These are phyloP conservation scores for Montipora capitata DNA, from an alignment of 92 coral and sea anemone genomes.

Conservation along the genomic window DNA sequence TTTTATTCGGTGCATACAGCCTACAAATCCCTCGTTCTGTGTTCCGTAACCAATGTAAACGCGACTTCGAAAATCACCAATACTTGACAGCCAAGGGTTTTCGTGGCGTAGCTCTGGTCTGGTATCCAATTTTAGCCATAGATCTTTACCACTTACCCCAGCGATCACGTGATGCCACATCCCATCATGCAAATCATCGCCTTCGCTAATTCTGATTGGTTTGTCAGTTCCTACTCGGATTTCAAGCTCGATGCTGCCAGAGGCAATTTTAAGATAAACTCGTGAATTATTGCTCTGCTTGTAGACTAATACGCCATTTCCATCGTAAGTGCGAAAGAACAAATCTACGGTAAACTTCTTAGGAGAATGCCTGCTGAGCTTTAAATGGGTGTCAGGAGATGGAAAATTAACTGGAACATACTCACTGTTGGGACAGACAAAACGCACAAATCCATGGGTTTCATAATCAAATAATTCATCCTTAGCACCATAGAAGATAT, in stretches of 20 bases:
- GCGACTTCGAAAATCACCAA: conserved; percentile 78
- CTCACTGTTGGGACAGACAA: conserved; percentile 62
- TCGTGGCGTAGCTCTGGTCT: conserved; percentile 87
- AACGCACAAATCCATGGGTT: conserved; percentile 57
- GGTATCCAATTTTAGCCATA: conserved; percentile 83
- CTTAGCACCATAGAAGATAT: conserved; percentile 78
- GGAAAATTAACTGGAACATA: conserved; percentile 87
- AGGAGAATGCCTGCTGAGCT: conserved; percentile 65
- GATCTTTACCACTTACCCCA: conserved; percentile 73
- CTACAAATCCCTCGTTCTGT: conserved; percentile 89
- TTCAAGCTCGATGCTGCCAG: conserved; percentile 85
- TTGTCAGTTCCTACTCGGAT: conserved; percentile 71
- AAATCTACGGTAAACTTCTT: conserved; percentile 76
- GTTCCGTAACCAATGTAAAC: conserved; percentile 87
- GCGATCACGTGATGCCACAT: conserved; percentile 94
- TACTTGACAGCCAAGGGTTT: conserved; percentile 71
- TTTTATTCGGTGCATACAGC: conserved; percentile 84
- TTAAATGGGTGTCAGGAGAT: conserved; percentile 70
- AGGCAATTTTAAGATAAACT: conserved; percentile 72
- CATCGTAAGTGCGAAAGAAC: conserved; percentile 87
- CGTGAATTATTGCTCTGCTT: conserved; percentile 70
- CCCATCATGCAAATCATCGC: conserved; percentile 89
- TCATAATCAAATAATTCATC: conserved; percentile 49
- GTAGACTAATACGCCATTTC: conserved; percentile 83
- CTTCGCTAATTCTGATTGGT: conserved; percentile 82